These are phyloP conservation scores for Coluber constrictor DNA, from an alignment of 2,797 vertebrate genomes.

Conservation along the genomic window DNA sequence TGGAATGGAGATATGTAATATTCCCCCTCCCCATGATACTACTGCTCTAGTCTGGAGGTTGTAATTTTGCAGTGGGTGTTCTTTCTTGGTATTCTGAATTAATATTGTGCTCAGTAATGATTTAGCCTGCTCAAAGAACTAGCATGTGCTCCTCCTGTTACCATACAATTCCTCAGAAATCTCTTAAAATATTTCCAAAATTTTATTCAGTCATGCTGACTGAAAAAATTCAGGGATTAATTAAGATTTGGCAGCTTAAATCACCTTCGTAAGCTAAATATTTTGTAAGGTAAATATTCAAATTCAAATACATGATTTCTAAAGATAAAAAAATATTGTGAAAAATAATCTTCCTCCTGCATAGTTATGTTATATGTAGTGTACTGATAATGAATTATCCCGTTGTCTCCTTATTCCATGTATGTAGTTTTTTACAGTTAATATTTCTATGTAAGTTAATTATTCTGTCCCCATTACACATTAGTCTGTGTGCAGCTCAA, in stretches of 20 bases:
- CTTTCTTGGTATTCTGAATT: background rate
- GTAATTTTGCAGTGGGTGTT: background rate
- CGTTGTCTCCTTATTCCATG: background rate
- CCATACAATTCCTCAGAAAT: background rate
- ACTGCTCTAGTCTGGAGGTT: background rate
- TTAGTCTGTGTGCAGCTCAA: no score
- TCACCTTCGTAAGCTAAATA: background rate
- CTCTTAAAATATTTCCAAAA: background rate
- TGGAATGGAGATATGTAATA: background rate
- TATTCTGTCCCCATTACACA: no score
- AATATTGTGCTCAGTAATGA: background rate
- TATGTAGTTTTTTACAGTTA: background rate
- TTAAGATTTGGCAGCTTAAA: background rate
- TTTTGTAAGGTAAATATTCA: background rate
- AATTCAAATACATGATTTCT: no score
- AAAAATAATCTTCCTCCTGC: fast-evolving
- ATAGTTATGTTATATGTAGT: background rate
- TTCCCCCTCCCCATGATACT: background rate
- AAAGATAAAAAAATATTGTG: background rate
- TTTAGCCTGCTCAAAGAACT: background rate
- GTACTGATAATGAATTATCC: background rate
- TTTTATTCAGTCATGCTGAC: background rate
- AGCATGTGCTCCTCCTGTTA: background rate
- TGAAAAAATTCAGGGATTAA: background rate
- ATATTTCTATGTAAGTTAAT: background rate